These are phyloP conservation scores for Rhabditoides inermis DNA, from an alignment of 2,888 invertebrate genomes.

Conservation along the genomic window DNA sequence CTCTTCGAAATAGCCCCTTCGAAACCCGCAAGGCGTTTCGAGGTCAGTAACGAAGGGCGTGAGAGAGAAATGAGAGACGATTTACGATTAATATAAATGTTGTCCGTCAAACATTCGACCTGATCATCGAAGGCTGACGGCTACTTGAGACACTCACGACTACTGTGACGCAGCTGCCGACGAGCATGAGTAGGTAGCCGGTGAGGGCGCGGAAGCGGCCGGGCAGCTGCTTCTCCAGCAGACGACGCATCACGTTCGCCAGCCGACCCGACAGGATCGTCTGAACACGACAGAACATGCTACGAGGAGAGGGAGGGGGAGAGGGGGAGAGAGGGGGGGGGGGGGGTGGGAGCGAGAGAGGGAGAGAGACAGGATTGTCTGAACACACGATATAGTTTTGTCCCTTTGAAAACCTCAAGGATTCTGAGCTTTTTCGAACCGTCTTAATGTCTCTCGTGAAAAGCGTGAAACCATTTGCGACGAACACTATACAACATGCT, in stretches of 20 bases:
- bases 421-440: too few relatives aligned
- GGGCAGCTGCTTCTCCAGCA: slow-evolving; percentile 56
- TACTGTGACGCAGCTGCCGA: slow-evolving; percentile 59
- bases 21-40: too few relatives aligned
- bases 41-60: too few relatives aligned
- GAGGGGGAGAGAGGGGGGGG: slow-evolving; percentile 1
- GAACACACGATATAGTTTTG: too few relatives aligned
- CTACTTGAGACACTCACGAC: too few relatives aligned
- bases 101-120: too few relatives aligned
- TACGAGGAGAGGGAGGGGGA: slow-evolving; percentile 6
- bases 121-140: too few relatives aligned
- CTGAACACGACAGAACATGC: neutral
- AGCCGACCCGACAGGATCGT: slow-evolving; percentile 54
- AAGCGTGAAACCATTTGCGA: slow-evolving; percentile 3
- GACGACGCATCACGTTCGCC: slow-evolving; percentile 53
- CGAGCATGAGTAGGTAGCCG: slow-evolving; percentile 58
- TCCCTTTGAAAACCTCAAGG: too few relatives aligned
- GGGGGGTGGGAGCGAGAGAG: neutral
- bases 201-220: slow-evolving; percentile 53
- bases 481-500: slow-evolving; percentile 13
- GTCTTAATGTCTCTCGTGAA: neutral
- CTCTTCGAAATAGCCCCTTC: too few relatives aligned
- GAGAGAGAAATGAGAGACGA: too few relatives aligned
- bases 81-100: too few relatives aligned
- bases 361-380: slow-evolving; percentile 1